phyloP scores from a whole-genome alignment of 2,113 vertebrate species.

The Natator depressus region DNA sequence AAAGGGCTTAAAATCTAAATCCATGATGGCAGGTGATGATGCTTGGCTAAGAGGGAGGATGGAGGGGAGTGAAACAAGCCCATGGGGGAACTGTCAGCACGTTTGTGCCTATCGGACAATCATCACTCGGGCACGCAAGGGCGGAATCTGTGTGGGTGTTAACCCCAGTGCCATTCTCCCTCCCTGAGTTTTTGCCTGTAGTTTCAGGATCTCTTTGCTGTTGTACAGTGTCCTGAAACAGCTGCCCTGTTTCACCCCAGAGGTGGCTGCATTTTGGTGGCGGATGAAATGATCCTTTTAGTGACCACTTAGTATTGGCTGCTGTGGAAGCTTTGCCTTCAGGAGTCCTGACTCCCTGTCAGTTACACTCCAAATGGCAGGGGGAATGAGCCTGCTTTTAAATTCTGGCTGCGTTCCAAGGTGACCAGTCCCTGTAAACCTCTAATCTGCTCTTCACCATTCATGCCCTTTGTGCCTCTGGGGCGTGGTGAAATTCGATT shows the following conservation, averaged over 20 bases:
- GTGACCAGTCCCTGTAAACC: neutral
- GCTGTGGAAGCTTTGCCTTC: no score
- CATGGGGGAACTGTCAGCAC: neutral
- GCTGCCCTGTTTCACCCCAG: neutral
- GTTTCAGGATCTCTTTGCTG: neutral
- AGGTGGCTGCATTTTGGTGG: neutral
- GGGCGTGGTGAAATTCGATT: neutral
- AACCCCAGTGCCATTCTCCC: neutral
- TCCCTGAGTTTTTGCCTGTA: neutral
- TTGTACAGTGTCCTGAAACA: neutral
- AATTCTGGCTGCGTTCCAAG: neutral
- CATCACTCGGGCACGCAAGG: neutral
- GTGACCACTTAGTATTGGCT: neutral
- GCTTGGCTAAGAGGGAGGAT: no score
- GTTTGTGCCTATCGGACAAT: neutral
- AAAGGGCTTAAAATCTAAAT: neutral
- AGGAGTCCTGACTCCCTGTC: neutral
- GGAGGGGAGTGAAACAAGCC: neutral
- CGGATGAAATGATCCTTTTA: neutral
- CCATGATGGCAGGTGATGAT: neutral
- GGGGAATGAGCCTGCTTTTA: neutral
- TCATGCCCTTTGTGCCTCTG: neutral
- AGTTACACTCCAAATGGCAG: neutral
- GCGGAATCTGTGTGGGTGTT: neutral
- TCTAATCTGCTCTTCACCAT: neutral